Evolutionary conservation across 2,113 vertebrate species (phyloP).

Genomic region (Polypterus bichir): DNA sequence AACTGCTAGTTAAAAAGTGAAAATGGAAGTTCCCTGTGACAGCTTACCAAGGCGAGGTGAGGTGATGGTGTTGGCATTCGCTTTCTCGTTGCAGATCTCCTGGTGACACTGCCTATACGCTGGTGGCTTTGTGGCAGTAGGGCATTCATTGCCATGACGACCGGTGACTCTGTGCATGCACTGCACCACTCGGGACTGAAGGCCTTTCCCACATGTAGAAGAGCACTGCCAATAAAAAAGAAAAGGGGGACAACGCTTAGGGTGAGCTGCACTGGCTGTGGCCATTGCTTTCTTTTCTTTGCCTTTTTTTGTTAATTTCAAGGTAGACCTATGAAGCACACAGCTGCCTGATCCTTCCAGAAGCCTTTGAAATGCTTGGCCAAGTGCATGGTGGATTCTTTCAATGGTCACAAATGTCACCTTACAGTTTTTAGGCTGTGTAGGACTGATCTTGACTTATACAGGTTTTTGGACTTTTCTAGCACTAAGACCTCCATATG

Average conservation of each 20-base stretch:
- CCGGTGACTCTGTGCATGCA: conserved; percentile 94
- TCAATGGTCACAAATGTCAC: conserved; percentile 22
- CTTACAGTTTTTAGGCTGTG: too few relatives aligned
- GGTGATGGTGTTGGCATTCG: conserved; percentile 88
- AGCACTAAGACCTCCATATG: too few relatives aligned
- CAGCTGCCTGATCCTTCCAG: conserved; percentile 20
- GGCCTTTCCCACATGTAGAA: conserved; percentile 79
- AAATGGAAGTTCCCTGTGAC: too few relatives aligned
- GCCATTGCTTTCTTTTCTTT: too few relatives aligned
- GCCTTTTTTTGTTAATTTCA: too few relatives aligned
- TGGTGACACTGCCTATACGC: conserved; percentile 83
- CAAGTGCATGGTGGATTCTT: conserved; percentile 17
- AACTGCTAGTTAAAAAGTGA: too few relatives aligned
- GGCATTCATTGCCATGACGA: conserved; percentile 81
- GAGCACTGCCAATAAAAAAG: conserved; percentile 67
- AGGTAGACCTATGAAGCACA: neutral
- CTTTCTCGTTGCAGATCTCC: conserved; percentile 69
- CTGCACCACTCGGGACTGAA: conserved; percentile 90
- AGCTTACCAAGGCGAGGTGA: conserved; percentile 83
- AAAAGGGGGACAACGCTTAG: neutral
- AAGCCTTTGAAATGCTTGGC: conserved; percentile 27
- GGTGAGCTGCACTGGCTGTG: conserved; percentile 16
- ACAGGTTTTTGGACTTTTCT: too few relatives aligned
- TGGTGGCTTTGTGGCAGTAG: conserved; percentile 54
- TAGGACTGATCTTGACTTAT: too few relatives aligned